These are phyloP conservation scores for Ammodytes dubius DNA, from an alignment of 2,113 vertebrate species.

Conservation along the genomic window DNA sequence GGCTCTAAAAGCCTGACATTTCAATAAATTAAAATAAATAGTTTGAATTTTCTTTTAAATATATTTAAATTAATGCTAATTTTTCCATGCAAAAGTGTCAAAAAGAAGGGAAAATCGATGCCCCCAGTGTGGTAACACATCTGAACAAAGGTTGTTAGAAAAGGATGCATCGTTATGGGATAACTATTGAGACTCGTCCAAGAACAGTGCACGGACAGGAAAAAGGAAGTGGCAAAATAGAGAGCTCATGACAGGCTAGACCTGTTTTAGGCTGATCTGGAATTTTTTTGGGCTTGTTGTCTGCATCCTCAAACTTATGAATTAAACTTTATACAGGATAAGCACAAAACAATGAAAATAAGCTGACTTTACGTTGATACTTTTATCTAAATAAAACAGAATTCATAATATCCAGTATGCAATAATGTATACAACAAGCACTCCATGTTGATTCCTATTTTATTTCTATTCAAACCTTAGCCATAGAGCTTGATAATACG, in stretches of 20 bases:
- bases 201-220: conserved; percentile 25
- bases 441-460: background rate
- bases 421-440: background rate
- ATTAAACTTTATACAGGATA: background rate
- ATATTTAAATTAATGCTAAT: background rate
- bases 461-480: conserved; percentile 1
- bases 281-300: conserved; percentile 6
- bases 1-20: too few relatives aligned
- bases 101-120: background rate
- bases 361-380: background rate
- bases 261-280: conserved; percentile 21
- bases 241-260: conserved; percentile 35
- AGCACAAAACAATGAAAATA: background rate
- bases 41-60: too few relatives aligned
- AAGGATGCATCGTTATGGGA: conserved; percentile 10
- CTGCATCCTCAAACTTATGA: background rate
- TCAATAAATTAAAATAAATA: too few relatives aligned
- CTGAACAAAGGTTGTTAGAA: conserved; percentile 5
- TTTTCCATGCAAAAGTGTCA: background rate
- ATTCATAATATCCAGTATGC: conserved; percentile 4
- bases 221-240: conserved; percentile 62
- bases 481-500: background rate
- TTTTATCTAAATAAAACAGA: background rate
- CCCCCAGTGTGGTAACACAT: background rate
- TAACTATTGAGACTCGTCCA: conserved; percentile 46